Percentiles rank a stretch among this genome's conserved stretches.
phyloP scores from a whole-genome alignment of 2,113 vertebrate species.

The Propithecus coquereli region DNA sequence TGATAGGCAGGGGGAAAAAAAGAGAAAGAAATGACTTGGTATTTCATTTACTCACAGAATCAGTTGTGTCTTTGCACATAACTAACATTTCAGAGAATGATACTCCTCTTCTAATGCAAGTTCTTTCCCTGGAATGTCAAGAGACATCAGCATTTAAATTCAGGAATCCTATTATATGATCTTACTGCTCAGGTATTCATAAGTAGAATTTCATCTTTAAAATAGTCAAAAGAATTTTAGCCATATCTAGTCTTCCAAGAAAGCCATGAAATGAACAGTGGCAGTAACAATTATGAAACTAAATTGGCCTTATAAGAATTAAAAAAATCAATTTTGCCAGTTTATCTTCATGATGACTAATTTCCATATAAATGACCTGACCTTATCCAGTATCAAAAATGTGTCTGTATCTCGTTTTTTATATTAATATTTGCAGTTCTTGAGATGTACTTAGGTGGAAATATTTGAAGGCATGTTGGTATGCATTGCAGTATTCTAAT shows the following conservation, averaged over 20 bases:
- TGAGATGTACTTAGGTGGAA: slow-evolving; percentile 57
- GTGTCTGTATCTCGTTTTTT: not conserved
- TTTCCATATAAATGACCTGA: slow-evolving; percentile 77
- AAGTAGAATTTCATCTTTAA: slow-evolving; percentile 56
- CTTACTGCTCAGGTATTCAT: not conserved
- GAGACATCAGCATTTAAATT: not conserved
- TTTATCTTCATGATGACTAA: slow-evolving; percentile 38
- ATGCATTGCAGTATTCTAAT: slow-evolving; percentile 63
- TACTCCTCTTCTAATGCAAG: not conserved
- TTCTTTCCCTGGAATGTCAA: not conserved
- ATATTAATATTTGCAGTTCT: slow-evolving; percentile 61
- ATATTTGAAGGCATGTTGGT: slow-evolving; percentile 63
- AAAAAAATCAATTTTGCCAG: slow-evolving; percentile 59
- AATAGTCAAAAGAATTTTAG: slow-evolving; percentile 18
- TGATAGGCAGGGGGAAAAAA: not conserved
- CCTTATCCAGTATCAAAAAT: slow-evolving; percentile 46
- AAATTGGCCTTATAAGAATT: slow-evolving; percentile 57
- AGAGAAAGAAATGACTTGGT: not conserved
- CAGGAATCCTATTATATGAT: slow-evolving; percentile 19
- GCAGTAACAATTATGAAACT: slow-evolving; percentile 56
- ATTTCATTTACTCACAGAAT: not conserved
- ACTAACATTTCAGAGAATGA: slow-evolving; percentile 25
- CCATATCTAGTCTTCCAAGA: slow-evolving; percentile 34
- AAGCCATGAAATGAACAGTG: slow-evolving; percentile 56
- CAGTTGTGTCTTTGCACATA: not conserved